Evolutionary conservation across 2,797 vertebrate genomes (phyloP).

Genomic region (Sarcoramphus papa): DNA sequence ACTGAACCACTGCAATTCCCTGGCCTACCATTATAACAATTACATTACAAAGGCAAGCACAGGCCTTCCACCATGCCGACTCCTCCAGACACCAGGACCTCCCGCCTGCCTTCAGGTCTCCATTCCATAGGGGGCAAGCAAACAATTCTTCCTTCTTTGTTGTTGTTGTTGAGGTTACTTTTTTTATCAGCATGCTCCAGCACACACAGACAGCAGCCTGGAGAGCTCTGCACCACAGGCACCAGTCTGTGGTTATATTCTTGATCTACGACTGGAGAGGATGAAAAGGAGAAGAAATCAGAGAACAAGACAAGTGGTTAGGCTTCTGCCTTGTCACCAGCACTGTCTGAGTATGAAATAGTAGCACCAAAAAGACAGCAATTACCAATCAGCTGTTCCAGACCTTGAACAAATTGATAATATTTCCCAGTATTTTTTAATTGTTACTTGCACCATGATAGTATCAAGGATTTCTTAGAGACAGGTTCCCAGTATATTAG

Average conservation of each 20-base stretch:
- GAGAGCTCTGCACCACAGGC: constrained; percentile 22
- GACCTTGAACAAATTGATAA: not conserved
- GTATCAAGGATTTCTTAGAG: not conserved
- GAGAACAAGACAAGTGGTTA: constrained; percentile 4
- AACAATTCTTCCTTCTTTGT: not conserved
- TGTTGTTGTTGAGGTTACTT: constrained; percentile 13
- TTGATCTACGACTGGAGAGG: not conserved
- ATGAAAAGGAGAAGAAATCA: constrained; percentile 27
- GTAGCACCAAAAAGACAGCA: not conserved
- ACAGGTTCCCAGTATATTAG: not conserved
- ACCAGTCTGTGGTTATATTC: constrained; percentile 2
- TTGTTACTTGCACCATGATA: not conserved
- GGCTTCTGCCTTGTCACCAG: constrained; percentile 6
- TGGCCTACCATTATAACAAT: constrained; percentile 39
- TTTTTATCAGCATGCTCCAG: constrained; percentile 9
- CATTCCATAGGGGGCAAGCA: not conserved
- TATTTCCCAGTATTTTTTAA: not conserved
- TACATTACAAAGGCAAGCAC: constrained; percentile 32
- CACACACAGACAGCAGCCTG: not conserved
- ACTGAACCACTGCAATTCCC: constrained; percentile 39
- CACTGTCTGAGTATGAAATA: not conserved
- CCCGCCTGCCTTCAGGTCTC: not conserved
- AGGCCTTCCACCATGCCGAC: not conserved
- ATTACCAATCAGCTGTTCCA: not conserved
- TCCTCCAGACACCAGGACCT: constrained; percentile 28